Conservation (phyloP, 2,113 vertebrate genomes). For the Sminthopsis crassicaudata region DNA sequence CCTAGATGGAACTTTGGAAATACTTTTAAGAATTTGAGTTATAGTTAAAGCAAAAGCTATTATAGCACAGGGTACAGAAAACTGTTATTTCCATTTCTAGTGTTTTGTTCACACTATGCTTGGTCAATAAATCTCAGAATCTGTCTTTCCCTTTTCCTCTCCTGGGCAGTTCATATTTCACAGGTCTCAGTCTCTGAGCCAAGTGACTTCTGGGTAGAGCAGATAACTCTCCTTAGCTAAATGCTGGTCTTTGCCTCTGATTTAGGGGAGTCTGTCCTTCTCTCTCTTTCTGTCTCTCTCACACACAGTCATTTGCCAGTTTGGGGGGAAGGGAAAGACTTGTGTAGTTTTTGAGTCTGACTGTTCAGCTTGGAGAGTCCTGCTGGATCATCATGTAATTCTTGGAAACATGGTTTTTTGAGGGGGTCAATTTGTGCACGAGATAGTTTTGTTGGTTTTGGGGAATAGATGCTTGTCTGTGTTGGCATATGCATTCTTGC, state of each 20-base stretch:
- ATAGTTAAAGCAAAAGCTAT: not conserved
- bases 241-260: not conserved
- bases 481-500: no score
- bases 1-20: not conserved
- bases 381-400: no score
- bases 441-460: no score
- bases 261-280: not conserved
- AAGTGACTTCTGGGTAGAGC: not conserved
- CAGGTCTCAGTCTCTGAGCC: not conserved
- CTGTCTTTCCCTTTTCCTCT: not conserved
- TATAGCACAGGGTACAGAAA: not conserved
- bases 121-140: not conserved
- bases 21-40: not conserved
- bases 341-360: not conserved
- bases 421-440: not conserved
- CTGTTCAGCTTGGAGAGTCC: not conserved
- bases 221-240: not conserved
- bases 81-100: not conserved
- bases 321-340: not conserved
- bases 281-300: not conserved
- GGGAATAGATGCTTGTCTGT: no score
- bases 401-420: not conserved
- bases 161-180: not conserved
- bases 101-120: not conserved
- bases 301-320: not conserved